Base-by-base conservation (phyloP, 2,888 invertebrate species). In the Lepeophtheirus nordmannii region DNA sequence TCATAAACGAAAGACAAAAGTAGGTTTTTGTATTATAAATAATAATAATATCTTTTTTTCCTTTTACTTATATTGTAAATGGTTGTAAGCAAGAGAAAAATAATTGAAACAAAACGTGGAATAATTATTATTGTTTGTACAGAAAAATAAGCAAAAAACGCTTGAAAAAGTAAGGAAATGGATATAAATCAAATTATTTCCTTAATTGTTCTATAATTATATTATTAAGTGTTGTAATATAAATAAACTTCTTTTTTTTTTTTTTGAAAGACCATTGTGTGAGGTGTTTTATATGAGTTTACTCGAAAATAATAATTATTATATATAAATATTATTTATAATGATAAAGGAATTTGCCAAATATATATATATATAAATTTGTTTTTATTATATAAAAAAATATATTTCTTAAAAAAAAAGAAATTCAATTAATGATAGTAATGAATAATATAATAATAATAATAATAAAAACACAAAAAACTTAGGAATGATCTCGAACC, bases 191-290 rank as follows among this genome's bases (percentile, higher is more conserved):
- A 30, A 30, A 30, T 7, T 30, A 30, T 30, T 30, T 30, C 30
- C 30, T 30, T 2, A 30, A 30, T n/a, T n/a, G n/a, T n/a, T n/a
- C n/a, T n/a, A n/a, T n/a, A n/a, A n/a, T n/a, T 30, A 30, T 30
- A 30, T 30, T n/a, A n/a, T n/a, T n/a, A n/a, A n/a, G n/a, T n/a
- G n/a, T 2, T 30, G 30, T 46, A 1, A 46, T 46, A 46, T 46
- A 46, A n/a, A 17, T 17, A 46, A 46, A 46, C 53, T 46, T 30
- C 7, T 61, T 61, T 22, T 30, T 63, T 8, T 46, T 30, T 30
- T 61, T 61, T 22, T 30, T 63, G 63, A 63, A 63, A 63, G 63
- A 63, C 63, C 38, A 53, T 53, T 63, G 63, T 63, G 63, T 63
- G 63, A 63, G 63, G 56, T 63, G 63, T 63, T 46, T 30, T 46